Percentiles rank a stretch among this genome's conserved stretches.
These are phyloP conservation scores for Pseudomugil tenellus DNA, from an alignment of 2,797 vertebrate species.

Conservation along the genomic window DNA sequence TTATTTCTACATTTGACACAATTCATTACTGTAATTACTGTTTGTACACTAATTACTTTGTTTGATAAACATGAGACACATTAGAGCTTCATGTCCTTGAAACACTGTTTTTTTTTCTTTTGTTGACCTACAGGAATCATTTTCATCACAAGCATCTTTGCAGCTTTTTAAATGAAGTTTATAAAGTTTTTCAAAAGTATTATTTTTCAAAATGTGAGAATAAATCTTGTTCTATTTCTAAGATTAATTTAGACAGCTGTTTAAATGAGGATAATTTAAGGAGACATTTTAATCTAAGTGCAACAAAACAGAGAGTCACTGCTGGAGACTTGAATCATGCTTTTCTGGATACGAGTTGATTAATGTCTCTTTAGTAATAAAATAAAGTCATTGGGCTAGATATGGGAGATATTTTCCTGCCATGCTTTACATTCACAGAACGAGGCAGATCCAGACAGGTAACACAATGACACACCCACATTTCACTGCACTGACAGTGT, in stretches of 20 bases:
- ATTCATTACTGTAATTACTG: not conserved
- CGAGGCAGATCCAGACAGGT: not conserved
- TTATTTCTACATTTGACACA: not conserved
- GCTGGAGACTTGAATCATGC: conserved; percentile 7
- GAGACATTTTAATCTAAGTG: conserved; percentile 52
- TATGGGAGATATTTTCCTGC: not conserved
- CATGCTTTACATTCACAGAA: conserved; percentile 31
- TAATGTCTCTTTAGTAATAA: conserved; percentile 37
- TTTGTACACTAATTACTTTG: not conserved
- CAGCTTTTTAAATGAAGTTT: conserved; percentile 13
- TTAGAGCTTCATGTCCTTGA: not conserved
- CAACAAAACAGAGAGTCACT: conserved; percentile 4
- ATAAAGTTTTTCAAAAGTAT: not conserved
- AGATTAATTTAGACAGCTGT: conserved; percentile 20
- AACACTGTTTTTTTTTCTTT: not conserved
- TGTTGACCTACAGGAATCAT: conserved; percentile 9
- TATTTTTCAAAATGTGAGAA: conserved; percentile 20
- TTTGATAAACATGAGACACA: not conserved
- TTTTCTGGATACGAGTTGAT: conserved; percentile 42
- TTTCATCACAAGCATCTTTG: not conserved
- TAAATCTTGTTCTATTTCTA: conserved; percentile 14
- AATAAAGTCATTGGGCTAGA: conserved; percentile 16
- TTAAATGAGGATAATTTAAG: conserved; percentile 25
- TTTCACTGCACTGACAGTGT: too few relatives aligned
- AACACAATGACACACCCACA: too few relatives aligned